Conservation (phyloP, 2,797 vertebrate species). For the Hapalemur alaotrensis region DNA sequence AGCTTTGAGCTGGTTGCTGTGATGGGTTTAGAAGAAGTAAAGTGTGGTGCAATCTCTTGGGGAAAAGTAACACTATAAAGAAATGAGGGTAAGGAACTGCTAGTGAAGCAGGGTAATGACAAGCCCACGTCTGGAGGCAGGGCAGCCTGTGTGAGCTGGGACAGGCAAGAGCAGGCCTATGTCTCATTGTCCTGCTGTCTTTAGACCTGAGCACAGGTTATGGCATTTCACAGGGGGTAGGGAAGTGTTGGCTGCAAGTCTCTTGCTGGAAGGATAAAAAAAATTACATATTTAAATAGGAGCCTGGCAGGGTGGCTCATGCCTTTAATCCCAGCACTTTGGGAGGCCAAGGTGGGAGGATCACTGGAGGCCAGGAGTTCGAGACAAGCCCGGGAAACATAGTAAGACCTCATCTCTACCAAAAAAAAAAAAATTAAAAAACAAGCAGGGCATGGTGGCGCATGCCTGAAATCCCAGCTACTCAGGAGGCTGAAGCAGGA, state of each 20-base stretch:
- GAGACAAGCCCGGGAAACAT: background rate
- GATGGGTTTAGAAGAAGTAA: background rate
- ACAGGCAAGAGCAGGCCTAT: background rate
- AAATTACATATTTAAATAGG: background rate
- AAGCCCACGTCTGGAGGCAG: background rate
- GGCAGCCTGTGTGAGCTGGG: background rate
- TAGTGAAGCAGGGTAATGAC: background rate
- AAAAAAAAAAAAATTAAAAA: background rate
- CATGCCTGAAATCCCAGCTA: background rate
- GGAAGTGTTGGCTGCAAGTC: background rate
- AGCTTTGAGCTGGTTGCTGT: background rate
- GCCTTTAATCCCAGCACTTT: background rate
- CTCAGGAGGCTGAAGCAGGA: background rate
- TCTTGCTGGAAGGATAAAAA: background rate
- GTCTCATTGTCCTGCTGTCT: background rate
- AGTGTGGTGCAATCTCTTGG: background rate
- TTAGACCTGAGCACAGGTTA: background rate
- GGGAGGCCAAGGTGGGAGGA: background rate
- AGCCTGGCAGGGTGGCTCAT: background rate
- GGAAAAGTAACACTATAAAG: background rate
- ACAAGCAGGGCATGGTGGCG: background rate
- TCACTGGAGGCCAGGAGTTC: background rate
- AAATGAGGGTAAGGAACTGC: background rate
- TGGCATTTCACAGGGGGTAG: background rate
- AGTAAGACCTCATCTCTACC: background rate